These are phyloP conservation scores for Strigamia maritima DNA, from an alignment of 2,888 invertebrate genomes.

Conservation along the genomic window DNA sequence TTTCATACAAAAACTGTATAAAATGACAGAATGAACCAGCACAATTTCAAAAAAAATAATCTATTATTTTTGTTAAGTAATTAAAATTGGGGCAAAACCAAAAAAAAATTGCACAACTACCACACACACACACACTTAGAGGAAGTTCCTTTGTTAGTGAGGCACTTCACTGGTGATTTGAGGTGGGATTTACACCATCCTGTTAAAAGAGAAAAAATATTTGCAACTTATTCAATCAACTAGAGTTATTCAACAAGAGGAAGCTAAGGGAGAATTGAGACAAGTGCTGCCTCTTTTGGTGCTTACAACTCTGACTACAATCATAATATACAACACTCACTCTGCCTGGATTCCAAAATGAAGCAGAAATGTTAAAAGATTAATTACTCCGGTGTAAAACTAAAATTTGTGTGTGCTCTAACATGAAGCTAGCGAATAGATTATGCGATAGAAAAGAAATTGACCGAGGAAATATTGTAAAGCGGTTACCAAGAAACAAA, in stretches of 20 bases:
- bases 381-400: not conserved
- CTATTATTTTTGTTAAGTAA: not conserved
- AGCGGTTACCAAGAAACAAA: no score
- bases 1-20: no score
- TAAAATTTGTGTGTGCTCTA: not conserved
- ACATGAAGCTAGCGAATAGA: not conserved
- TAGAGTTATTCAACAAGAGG: not conserved
- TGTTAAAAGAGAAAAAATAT: constrained; percentile 15
- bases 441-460: not conserved
- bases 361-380: not conserved
- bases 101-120: not conserved
- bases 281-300: not conserved
- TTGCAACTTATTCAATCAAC: not conserved
- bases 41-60: not conserved
- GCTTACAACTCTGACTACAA: not conserved
- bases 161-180: constrained; percentile 10
- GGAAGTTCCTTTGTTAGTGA: constrained; percentile 15
- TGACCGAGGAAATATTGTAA: no score
- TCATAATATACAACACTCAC: not conserved
- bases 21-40: not conserved
- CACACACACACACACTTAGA: constrained; percentile 3
- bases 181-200: constrained; percentile 6
- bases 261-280: not conserved
- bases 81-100: not conserved
- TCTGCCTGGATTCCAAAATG: constrained; percentile 1